Evolutionary conservation across 2,113 vertebrate species (phyloP).

Genomic region (Microtus ochrogaster): DNA sequence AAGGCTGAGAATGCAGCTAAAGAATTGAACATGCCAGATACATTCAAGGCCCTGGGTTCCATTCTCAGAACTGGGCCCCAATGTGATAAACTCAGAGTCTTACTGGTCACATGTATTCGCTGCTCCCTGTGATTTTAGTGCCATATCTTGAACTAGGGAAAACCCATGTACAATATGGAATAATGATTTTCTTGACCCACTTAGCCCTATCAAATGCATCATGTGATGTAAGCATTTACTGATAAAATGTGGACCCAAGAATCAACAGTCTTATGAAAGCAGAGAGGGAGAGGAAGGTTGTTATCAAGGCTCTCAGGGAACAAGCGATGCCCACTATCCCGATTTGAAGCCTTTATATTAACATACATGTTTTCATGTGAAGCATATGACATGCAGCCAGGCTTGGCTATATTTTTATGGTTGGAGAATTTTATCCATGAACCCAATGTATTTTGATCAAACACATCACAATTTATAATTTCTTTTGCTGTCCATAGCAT

Average conservation of each 20-base stretch:
- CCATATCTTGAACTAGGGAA: background rate
- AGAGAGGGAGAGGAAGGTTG: background rate
- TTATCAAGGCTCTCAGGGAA: background rate
- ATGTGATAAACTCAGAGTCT: background rate
- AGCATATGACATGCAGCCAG: background rate
- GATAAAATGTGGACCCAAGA: background rate
- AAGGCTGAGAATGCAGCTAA: fast-evolving
- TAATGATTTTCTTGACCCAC: background rate
- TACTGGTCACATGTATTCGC: background rate
- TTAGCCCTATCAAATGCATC: background rate
- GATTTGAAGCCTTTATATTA: background rate
- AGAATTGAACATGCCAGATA: fast-evolving
- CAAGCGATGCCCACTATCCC: background rate
- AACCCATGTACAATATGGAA: background rate
- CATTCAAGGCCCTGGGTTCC: background rate
- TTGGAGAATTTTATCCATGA: background rate
- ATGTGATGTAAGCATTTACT: background rate
- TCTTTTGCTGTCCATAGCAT: background rate
- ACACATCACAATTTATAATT: background rate
- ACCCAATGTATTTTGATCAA: background rate
- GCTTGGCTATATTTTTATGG: background rate
- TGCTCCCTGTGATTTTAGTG: background rate
- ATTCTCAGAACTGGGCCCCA: background rate
- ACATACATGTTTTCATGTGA: background rate
- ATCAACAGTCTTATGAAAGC: background rate